These are phyloP conservation scores for Gymnothorax reevesii DNA, from an alignment of 2,797 vertebrate genomes.

Conservation along the genomic window DNA sequence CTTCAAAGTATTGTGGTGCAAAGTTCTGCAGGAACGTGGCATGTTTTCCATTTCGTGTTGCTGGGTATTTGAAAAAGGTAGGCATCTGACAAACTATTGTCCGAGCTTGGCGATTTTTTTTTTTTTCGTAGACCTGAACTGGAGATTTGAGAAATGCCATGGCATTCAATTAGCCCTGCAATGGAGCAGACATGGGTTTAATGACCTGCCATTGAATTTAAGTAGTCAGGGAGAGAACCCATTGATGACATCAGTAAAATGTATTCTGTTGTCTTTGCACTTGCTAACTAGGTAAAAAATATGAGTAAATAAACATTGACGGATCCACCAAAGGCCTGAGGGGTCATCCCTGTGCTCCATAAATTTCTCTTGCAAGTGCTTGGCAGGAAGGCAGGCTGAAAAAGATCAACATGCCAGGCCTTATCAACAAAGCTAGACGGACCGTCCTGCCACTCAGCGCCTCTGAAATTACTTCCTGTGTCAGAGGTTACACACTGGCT, in stretches of 20 bases:
- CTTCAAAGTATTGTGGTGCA: too few species aligned
- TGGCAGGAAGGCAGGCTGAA: conserved; percentile 19
- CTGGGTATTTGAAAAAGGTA: too few species aligned
- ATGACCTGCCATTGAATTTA: neutral
- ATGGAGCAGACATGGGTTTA: neutral
- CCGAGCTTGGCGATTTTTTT: too few species aligned
- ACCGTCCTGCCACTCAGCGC: conserved; percentile 81
- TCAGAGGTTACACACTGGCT: conserved; percentile 89
- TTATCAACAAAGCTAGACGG: conserved; percentile 79
- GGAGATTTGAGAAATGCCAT: neutral
- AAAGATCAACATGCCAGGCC: conserved; percentile 82
- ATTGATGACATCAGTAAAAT: neutral
- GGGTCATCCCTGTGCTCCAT: neutral
- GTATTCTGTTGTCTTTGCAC: neutral
- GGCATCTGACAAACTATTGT: too few species aligned
- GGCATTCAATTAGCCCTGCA: neutral
- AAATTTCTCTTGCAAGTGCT: neutral
- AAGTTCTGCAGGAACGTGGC: too few species aligned
- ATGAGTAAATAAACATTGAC: neutral
- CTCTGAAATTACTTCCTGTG: conserved; percentile 88
- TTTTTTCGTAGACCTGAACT: too few species aligned
- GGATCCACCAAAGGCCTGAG: neutral
- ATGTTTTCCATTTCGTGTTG: too few species aligned
- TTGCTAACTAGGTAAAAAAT: neutral
- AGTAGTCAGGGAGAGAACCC: neutral